Base-by-base conservation (phyloP, 2,888 invertebrate genomes). In the Dione vanillae region DNA sequence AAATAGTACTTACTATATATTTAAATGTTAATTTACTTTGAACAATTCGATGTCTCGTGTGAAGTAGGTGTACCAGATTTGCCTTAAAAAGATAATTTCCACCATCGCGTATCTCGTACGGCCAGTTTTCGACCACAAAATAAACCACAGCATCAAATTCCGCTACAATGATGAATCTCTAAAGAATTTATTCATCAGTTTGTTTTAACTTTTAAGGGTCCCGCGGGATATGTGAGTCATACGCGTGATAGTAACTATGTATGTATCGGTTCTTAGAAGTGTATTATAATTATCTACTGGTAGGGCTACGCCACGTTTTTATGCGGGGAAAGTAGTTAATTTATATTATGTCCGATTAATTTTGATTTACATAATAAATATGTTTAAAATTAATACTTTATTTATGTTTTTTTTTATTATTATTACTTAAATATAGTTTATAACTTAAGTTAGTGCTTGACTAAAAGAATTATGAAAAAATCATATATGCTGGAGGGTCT, bases 71-170 rank as follows among this genome's bases (percentile, higher is more conserved):
- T 49, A 3, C 16, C 3, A 19, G 11, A 49, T n/a, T 56, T 56
- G 16, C 16, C 10, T 40, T n/a, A 9, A 19, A 35, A 64, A 64
- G 14, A 8, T 64, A 19, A 19, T 47, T 35, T 49, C 3, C 11
- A 8, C 27, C 49, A 19, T 7, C 37, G 6, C n/a, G 27, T 16
- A 67, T 65, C 52, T 71, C 19, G 67, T 40, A 35, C 37, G 47
- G 52, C 71, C 56, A 67, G 71, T 71, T 71, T 68, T 73, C 58
- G 51, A 56, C 65, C 51, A 69, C 68, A 69, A 69, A 69, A 64
- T 64, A 62, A 70, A 73, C 67, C 54, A 67, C 68, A 68, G 68
- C 61, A 43, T 51, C 49, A 51, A 67, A 73, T 68, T 70, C 73
- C 67, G 41, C 27, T 58, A 65, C 66, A 66, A 73, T 65, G 69